A percentile compares a stretch with the other conserved stretches of the same genome.
phyloP scores from a whole-genome alignment of 2,113 vertebrate species.

The Hippolais icterina region DNA sequence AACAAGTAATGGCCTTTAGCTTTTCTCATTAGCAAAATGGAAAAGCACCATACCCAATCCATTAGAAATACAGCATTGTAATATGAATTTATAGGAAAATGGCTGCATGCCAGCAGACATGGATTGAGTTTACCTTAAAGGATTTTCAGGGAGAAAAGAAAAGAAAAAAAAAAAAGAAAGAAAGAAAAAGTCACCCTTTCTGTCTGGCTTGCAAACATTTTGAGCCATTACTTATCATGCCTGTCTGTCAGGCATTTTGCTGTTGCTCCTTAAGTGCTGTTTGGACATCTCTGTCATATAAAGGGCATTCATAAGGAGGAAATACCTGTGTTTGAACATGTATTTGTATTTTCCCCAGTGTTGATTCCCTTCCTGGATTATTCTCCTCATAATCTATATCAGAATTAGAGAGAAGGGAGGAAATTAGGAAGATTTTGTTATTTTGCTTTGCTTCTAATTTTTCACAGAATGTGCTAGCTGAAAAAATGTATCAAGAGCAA shows the following conservation, averaged over 20 bases:
- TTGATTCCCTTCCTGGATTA: background rate
- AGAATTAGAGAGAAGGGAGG: background rate
- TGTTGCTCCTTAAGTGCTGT: constrained; percentile 42
- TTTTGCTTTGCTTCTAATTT: constrained; percentile 19
- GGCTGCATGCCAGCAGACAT: constrained; percentile 67
- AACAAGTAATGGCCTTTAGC: constrained; percentile 82
- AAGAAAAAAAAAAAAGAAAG: background rate
- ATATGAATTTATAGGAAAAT: constrained; percentile 76
- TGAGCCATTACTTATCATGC: constrained; percentile 24
- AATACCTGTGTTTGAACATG: constrained; percentile 12
- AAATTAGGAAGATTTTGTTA: background rate
- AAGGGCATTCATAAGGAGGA: constrained; percentile 23
- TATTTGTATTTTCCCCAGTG: background rate
- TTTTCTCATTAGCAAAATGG: constrained; percentile 86
- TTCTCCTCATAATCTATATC: background rate
- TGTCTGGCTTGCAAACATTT: constrained; percentile 13
- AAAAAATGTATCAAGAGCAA: background rate
- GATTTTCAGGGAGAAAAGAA: background rate
- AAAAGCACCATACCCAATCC: constrained; percentile 80
- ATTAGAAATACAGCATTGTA: constrained; percentile 79
- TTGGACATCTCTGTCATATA: constrained; percentile 48
- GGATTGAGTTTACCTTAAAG: constrained; percentile 63
- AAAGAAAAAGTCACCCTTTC: background rate
- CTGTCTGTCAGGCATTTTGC: constrained; percentile 25
- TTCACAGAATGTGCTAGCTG: background rate